Evolutionary conservation across 2,797 vertebrate species (phyloP).

Genomic region (Acanthurus tractus): DNA sequence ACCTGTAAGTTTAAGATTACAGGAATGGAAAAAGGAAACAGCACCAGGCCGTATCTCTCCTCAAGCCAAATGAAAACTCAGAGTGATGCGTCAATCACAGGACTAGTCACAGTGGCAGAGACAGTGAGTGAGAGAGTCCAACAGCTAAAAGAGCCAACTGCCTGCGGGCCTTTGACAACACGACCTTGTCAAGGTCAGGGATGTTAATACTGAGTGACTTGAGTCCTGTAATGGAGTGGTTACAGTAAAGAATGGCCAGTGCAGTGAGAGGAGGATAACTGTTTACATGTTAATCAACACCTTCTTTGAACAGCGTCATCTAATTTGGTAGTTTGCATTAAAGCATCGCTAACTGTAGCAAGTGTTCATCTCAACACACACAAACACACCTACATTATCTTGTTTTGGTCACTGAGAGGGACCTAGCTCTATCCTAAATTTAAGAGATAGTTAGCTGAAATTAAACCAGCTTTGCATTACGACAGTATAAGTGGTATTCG

Average conservation of each 20-base stretch:
- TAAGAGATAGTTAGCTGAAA: not conserved
- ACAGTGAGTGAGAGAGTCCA: conserved; percentile 63
- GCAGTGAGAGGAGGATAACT: conserved; percentile 11
- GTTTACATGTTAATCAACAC: conserved; percentile 19
- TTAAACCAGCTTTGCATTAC: too few species aligned
- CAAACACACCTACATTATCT: not conserved
- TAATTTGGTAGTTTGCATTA: conserved; percentile 20
- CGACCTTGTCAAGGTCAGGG: conserved; percentile 78
- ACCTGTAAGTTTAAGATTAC: conserved; percentile 61
- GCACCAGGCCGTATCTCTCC: conserved; percentile 63
- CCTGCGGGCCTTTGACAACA: conserved; percentile 44
- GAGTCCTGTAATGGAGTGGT: conserved; percentile 42
- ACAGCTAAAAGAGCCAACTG: conserved; percentile 61
- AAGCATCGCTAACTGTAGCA: not conserved
- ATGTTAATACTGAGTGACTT: conserved; percentile 60
- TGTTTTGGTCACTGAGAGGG: not conserved
- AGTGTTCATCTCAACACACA: not conserved
- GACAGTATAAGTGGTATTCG: too few species aligned
- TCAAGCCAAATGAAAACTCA: conserved; percentile 67
- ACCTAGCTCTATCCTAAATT: not conserved
- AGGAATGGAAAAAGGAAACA: conserved; percentile 61
- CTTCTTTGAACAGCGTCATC: conserved; percentile 19
- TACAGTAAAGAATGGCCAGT: conserved; percentile 30
- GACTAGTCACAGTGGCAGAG: conserved; percentile 64
- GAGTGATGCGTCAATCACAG: conserved; percentile 73